Conservation (phyloP, 2,888 invertebrate genomes). For the Protonemura montana region DNA sequence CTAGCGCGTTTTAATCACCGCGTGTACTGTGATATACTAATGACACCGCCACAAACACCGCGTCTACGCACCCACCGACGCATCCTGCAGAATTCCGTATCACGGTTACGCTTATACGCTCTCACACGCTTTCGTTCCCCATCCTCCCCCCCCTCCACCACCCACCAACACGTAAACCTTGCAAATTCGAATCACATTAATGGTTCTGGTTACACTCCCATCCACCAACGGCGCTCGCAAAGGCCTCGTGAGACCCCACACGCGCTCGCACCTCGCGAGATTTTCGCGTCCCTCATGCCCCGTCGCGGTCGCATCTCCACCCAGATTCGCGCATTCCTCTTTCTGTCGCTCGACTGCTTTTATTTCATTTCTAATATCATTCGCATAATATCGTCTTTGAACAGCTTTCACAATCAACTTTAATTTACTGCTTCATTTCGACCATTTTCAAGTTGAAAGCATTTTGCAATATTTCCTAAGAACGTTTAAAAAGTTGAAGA, state of each 20-base stretch:
- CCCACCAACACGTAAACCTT: neutral
- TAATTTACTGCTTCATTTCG: constrained; percentile 12
- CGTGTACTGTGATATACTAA: neutral
- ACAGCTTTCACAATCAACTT: constrained; percentile 5
- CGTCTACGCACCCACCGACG: neutral
- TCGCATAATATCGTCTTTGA: constrained; percentile 2
- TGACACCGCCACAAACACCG: neutral
- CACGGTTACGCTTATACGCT: neutral
- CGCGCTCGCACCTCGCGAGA: neutral
- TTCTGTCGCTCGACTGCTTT: neutral
- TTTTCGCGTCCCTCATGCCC: neutral
- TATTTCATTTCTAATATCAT: constrained; percentile 2
- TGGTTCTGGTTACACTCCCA: neutral
- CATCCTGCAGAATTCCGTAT: neutral
- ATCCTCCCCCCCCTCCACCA: neutral
- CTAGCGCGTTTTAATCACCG: neutral
- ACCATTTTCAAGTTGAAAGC: neutral
- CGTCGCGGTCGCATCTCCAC: neutral
- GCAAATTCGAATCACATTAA: constrained; percentile 4
- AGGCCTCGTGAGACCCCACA: neutral
- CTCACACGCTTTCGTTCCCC: neutral
- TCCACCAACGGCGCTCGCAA: neutral
- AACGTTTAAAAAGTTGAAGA: constrained; percentile 12
- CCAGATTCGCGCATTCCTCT: neutral
- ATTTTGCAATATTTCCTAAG: constrained; percentile 12